Percentiles rank a stretch among this genome's conserved stretches.
Conservation (phyloP, 2,888 invertebrate genomes). For the Homarus gammarus region DNA sequence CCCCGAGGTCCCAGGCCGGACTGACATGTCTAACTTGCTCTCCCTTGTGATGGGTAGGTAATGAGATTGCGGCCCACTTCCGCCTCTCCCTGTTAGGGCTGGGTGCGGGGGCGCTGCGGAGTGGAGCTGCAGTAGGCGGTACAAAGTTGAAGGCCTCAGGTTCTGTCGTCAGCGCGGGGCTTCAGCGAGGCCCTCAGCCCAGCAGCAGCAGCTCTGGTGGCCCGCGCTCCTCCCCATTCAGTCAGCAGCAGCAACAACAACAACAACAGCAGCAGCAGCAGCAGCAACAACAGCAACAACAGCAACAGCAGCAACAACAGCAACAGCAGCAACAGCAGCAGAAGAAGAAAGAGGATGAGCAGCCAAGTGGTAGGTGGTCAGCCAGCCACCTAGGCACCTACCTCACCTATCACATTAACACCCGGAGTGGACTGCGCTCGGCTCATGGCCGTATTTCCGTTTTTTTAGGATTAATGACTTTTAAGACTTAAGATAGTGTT, state of each 20-base stretch:
- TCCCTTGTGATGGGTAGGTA: constrained; percentile 50
- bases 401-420: background rate
- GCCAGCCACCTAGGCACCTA: background rate
- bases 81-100: constrained; percentile 55
- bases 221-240: constrained; percentile 13
- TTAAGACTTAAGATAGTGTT: background rate
- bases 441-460: background rate
- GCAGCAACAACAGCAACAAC: background rate
- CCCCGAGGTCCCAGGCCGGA: constrained; percentile 7
- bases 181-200: constrained; percentile 18
- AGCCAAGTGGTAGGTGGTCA: constrained; percentile 3
- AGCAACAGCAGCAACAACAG: no score
- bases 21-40: constrained; percentile 34
- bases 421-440: background rate
- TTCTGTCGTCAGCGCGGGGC: constrained; percentile 28
- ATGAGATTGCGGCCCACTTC: constrained; percentile 53
- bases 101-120: constrained; percentile 27
- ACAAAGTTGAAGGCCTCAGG: constrained; percentile 40
- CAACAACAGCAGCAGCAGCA: constrained; percentile 5
- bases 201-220: constrained; percentile 11
- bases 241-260: constrained; percentile 31
- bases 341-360: constrained; percentile 3
- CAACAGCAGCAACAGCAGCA: constrained; percentile 43
- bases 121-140: constrained; percentile 32
- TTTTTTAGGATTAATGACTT: background rate